These are phyloP conservation scores for Catostomus latipinnis DNA, from an alignment of 2,797 vertebrate genomes.

Conservation along the genomic window DNA sequence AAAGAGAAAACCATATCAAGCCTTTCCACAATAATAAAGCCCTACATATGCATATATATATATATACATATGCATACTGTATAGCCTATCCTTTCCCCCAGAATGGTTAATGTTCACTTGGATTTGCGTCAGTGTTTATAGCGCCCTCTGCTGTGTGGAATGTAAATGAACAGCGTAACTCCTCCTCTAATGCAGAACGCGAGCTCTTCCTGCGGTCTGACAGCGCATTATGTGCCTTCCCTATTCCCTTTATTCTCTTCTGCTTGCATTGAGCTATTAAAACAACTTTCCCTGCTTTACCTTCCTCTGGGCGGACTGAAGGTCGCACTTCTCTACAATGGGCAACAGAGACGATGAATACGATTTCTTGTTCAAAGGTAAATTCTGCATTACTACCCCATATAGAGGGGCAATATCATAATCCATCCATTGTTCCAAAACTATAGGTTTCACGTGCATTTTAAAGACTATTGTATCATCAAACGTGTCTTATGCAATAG, in stretches of 20 bases:
- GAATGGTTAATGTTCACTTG: too few relatives aligned
- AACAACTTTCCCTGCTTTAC: constrained; percentile 5
- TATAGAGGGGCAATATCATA: constrained; percentile 20
- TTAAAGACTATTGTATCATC: background rate
- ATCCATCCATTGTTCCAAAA: constrained; percentile 44
- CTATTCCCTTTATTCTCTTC: constrained; percentile 50
- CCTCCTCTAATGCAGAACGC: constrained; percentile 80
- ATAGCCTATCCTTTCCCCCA: too few relatives aligned
- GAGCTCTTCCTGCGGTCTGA: constrained; percentile 75
- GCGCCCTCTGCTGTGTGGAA: constrained; percentile 61
- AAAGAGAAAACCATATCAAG: too few relatives aligned
- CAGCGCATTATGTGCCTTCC: constrained; percentile 75
- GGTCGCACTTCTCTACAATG: constrained; percentile 79
- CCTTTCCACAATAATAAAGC: too few relatives aligned
- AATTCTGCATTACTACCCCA: constrained; percentile 55
- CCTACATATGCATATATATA: too few relatives aligned
- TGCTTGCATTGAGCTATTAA: constrained; percentile 27
- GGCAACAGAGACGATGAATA: constrained; percentile 87
- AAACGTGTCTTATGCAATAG: background rate
- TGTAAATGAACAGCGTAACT: constrained; percentile 66
- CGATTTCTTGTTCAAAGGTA: constrained; percentile 88
- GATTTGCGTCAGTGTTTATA: background rate
- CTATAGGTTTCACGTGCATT: too few relatives aligned
- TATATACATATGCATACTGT: too few relatives aligned
- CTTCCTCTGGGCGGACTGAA: constrained; percentile 34